These are phyloP conservation scores for Portunus trituberculatus DNA, from an alignment of 1,140 invertebrate genomes.

Conservation along the genomic window DNA sequence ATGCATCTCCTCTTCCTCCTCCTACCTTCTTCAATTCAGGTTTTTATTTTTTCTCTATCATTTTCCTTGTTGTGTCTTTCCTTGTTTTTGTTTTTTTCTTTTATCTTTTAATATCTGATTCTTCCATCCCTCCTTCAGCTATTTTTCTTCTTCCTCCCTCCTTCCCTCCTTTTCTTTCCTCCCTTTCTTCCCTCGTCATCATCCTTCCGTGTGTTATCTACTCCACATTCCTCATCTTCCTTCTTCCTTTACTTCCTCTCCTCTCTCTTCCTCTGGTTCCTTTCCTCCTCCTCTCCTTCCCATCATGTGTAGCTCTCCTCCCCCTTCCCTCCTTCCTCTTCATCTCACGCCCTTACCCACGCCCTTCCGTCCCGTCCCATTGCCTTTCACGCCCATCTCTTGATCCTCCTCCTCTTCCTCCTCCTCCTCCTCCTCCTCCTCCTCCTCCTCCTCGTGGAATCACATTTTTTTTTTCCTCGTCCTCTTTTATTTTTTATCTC, in stretches of 20 bases:
- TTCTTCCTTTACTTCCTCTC: neutral
- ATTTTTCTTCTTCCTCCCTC: neutral
- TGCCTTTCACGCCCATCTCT: neutral
- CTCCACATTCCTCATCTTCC: neutral
- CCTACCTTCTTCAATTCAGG: neutral
- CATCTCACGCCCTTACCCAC: neutral
- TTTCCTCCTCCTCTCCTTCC: neutral
- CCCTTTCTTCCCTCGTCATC: neutral
- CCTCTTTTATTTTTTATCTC: neutral
- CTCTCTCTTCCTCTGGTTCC: neutral
- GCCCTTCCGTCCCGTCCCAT: slow-evolving; percentile 5
- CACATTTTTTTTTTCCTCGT: neutral
- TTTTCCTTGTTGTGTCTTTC: neutral
- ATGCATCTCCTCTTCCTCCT: neutral
- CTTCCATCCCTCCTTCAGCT: neutral
- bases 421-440: neutral
- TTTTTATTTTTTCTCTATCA: neutral
- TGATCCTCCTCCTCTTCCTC: neutral
- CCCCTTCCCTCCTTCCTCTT: neutral
- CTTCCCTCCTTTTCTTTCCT: neutral
- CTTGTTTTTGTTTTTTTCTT: neutral
- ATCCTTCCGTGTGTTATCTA: neutral
- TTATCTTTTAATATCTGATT: neutral
- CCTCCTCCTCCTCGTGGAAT: neutral
- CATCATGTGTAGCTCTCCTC: neutral